These are phyloP conservation scores for Lota lota DNA, from an alignment of 2,113 vertebrate genomes.

Conservation along the genomic window DNA sequence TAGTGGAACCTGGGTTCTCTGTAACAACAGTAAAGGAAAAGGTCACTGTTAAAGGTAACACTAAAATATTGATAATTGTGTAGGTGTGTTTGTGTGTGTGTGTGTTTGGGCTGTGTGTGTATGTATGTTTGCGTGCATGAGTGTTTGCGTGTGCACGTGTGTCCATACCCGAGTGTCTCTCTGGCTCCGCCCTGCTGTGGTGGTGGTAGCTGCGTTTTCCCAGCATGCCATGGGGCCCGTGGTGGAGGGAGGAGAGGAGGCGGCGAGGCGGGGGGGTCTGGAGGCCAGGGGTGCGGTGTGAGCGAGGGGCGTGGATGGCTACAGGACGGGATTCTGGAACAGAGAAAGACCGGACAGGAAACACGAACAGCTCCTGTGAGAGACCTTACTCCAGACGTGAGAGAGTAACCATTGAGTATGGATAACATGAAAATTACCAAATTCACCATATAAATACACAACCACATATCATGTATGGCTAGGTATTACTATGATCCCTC, in stretches of 20 bases:
- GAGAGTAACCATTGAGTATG: too few relatives aligned
- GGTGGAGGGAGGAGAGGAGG: conserved; percentile 83
- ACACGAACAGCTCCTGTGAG: too few relatives aligned
- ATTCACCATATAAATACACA: too few relatives aligned
- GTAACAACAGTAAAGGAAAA: conserved; percentile 56
- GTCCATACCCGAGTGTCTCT: conserved; percentile 60
- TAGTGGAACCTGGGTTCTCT: conserved; percentile 79
- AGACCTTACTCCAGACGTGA: too few relatives aligned
- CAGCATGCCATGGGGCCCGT: conserved; percentile 89
- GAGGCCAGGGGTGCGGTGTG: conserved; percentile 85
- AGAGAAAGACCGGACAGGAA: conserved; percentile 16
- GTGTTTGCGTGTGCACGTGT: conserved; percentile 3
- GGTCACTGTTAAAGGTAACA: conserved; percentile 8
- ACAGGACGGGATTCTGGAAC: conserved; percentile 87
- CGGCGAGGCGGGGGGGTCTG: conserved; percentile 85
- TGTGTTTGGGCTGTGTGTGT: background rate
- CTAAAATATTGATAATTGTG: conserved; percentile 16
- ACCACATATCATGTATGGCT: too few relatives aligned
- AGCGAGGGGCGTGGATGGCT: conserved; percentile 75
- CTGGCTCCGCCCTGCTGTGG: conserved; percentile 88
- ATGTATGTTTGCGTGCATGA: background rate
- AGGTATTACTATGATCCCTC: too few relatives aligned
- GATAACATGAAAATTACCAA: too few relatives aligned
- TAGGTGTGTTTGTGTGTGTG: conserved; percentile 22
- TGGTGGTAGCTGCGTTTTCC: conserved; percentile 95